Conservation (phyloP, 23 tunicate genomes). For the Ascidia mentula region DNA sequence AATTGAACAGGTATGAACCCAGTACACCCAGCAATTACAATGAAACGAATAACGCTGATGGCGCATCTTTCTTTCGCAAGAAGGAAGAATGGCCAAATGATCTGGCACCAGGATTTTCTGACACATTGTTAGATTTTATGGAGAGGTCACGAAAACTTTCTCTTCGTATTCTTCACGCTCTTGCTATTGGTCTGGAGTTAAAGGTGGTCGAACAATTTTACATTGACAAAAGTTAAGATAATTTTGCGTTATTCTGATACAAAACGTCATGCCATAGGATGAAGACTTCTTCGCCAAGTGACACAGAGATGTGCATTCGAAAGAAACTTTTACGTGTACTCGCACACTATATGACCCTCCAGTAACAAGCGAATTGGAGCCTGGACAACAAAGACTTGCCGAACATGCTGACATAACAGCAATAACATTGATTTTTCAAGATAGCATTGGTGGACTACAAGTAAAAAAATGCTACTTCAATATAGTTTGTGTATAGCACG, state of each 20-base stretch:
- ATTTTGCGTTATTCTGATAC: too few species aligned
- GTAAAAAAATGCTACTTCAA: background rate
- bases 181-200: constrained; percentile 43
- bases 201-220: too few species aligned
- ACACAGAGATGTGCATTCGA: constrained; percentile 30
- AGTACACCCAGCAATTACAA: constrained; percentile 39
- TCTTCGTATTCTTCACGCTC: constrained; percentile 26
- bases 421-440: constrained; percentile 63
- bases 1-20: constrained; percentile 19
- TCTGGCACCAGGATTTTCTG: constrained; percentile 5
- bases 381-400: constrained; percentile 37
- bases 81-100: constrained; percentile 41
- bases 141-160: constrained; percentile 30
- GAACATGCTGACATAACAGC: constrained; percentile 68
- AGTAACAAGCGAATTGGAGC: constrained; percentile 19
- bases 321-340: constrained; percentile 30
- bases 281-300: constrained; percentile 29
- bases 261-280: constrained; percentile 6
- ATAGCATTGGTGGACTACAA: constrained; percentile 58
- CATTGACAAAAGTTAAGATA: too few species aligned
- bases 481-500: too few species aligned
- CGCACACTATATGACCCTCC: constrained; percentile 62
- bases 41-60: constrained; percentile 37
- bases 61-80: background rate
- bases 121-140: constrained; percentile 17